Base-by-base conservation (phyloP, 2,113 vertebrate genomes). In the Crocuta crocuta region DNA sequence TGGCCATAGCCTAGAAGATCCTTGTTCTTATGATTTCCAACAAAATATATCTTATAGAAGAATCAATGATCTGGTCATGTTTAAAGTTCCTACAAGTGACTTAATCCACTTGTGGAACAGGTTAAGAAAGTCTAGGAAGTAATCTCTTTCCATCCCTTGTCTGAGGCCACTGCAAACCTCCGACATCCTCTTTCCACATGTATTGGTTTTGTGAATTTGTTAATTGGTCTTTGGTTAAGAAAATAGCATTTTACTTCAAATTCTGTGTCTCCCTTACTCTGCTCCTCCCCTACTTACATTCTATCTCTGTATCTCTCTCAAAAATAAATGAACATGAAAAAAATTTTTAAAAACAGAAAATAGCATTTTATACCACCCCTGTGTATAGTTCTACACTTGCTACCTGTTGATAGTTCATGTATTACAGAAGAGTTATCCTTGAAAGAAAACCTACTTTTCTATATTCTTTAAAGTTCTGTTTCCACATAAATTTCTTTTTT, bases 381-480 rank as follows among this genome's bases (percentile, higher is more conserved):
- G 23, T 82, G 3, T 91, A 53, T 35, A 35, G 35, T 35, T 35
- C 35, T 35, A 35, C 35, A 55, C 94, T 95, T 78, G 55, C 48
- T 88, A 19, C 39, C 65, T 21, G 1, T 43, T 28, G 26, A 35
- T 82, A 65, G 55, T 45, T 45, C 68, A 16, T 76, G 26, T 76
- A 11, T 39, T 21, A 85, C 4, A 50, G 16, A 28, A n/a, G 43
- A 91, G 35, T 86, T 86, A 33, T 31, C 39, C 92, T 95, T 93
- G 24, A 28, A 28, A 70, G 26, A 65, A 95, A 39, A 21, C 58
- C 5, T 35, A 0, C 45, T 81, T 90, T 71, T 39, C 12, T 73
- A 82, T 78, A 94, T 31, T 48, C 88, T 61, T 35, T 61, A 85
- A 85, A 89, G 48, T 50, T 91, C 10, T n/a, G 31, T 66, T 96